Base-by-base conservation (phyloP, 1,140 invertebrate genomes). In the Drosophila teissieri region DNA sequence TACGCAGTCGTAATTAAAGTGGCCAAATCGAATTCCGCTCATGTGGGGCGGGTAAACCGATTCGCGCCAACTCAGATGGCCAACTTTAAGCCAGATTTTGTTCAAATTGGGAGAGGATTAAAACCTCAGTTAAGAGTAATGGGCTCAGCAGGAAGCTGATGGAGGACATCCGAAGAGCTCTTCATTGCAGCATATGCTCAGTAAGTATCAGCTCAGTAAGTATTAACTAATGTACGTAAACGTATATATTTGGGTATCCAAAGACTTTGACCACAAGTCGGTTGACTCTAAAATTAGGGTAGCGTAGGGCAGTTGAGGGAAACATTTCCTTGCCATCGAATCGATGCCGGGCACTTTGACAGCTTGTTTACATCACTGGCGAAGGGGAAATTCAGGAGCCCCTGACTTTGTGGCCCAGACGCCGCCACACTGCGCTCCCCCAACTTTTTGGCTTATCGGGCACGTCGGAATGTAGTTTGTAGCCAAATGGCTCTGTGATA, bases 311-410 rank as follows among this genome's bases (percentile, higher is more conserved):
- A 77, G n/a, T 34, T 7, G 45, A 27, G 39, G 19, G 22, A 51
- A 68, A 61, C 64, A 65, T 63, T 75, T 68, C 57, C 53, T 55
- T 39, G 52, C 45, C 78, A 74, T 78, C 78, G 86, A 86, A 85
- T 78, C 63, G 82, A 74, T 85, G 73, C 62, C 70, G 62, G 37
- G 57, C 24, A 52, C 78, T 68, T 68, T 86, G 82, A 86, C 82
- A 86, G 82, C 82, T 86, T 86, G 82, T 86, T 86, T 86, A 86
- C 82, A 81, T 86, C 64, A 64, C 80, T 51, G 70, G 63, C 58
- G 53, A 14, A 14, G 24, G 58, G 48, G 54, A 58, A 70, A 58
- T 56, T 77, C 49, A 65, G 36, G 24, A 68, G 62, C 44, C 62
- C 51, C 46, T 37, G 51, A 54, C 40, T 65, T 60, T 40, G 44